Evolutionary conservation across 2,113 vertebrate genomes (phyloP).

Genomic region (Tor tambroides): DNA sequence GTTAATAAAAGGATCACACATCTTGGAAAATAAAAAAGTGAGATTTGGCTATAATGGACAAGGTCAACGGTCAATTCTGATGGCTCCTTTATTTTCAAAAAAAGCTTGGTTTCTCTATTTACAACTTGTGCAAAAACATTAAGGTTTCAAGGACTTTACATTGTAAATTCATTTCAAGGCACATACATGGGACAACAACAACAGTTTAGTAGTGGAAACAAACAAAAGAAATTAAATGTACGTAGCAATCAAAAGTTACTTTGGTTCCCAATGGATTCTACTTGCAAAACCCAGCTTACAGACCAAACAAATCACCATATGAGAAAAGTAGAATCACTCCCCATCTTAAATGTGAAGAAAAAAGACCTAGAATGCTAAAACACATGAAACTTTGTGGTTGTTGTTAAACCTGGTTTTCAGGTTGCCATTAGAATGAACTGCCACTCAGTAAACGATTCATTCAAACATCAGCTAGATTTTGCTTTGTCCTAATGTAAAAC

Average conservation of each 20-base stretch:
- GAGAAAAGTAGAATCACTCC: too few species aligned
- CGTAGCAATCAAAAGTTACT: conserved; percentile 69
- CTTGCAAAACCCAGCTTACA: conserved; percentile 5
- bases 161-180: conserved; percentile 85
- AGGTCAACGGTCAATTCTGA: conserved; percentile 68
- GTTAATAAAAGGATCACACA: neutral
- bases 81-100: conserved; percentile 80
- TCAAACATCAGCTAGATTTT: conserved; percentile 4
- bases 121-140: conserved; percentile 86
- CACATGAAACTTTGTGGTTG: neutral
- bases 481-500: neutral
- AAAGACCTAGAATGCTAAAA: neutral
- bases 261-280: conserved; percentile 79
- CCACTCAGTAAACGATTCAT: neutral
- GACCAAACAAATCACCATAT: neutral
- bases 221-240: neutral
- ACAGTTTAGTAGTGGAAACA: conserved; percentile 75
- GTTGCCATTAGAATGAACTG: neutral
- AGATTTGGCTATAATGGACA: neutral
- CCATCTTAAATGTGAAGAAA: neutral
- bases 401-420: neutral
- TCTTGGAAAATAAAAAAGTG: neutral
- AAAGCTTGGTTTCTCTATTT: conserved; percentile 81
- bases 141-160: conserved; percentile 84
- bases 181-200: conserved; percentile 83